Evolutionary conservation across 2,113 vertebrate species (phyloP).

Genomic region (Macquaria ambigua): DNA sequence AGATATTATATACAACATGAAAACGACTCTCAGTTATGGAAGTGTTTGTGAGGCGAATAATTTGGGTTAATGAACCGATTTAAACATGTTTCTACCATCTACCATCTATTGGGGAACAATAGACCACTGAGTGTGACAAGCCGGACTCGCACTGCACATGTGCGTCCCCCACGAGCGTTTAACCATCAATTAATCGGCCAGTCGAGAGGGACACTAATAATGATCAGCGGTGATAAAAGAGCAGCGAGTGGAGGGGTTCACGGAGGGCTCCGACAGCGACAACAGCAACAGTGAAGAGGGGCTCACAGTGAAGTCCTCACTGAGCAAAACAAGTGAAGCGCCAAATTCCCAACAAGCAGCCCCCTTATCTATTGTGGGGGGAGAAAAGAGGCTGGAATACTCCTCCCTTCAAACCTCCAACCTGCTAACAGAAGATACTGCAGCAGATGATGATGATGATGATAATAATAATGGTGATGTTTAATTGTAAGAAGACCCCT

Average conservation of each 20-base stretch:
- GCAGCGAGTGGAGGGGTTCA: neutral
- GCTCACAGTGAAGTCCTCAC: conserved; percentile 21
- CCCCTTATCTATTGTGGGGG: conserved; percentile 58
- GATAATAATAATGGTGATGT: neutral
- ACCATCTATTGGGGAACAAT: no score
- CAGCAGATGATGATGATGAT: neutral
- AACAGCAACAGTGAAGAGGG: conserved; percentile 10
- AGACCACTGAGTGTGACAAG: neutral
- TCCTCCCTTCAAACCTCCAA: neutral
- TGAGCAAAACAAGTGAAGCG: conserved; percentile 68
- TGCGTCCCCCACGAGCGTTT: neutral
- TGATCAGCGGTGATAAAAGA: conserved; percentile 23
- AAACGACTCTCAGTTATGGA: neutral
- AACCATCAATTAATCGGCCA: neutral
- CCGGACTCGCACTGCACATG: neutral
- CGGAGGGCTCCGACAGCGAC: neutral
- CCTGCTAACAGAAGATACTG: neutral
- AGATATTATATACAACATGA: no score
- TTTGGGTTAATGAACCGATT: neutral
- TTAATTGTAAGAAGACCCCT: accelerated
- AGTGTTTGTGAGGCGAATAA: neutral
- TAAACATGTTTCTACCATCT: neutral
- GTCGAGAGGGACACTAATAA: neutral
- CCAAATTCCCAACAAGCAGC: conserved; percentile 71
- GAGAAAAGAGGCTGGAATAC: neutral